Evolutionary conservation across 2,888 invertebrate genomes (phyloP).

Genomic region (Oscheius sp.): DNA sequence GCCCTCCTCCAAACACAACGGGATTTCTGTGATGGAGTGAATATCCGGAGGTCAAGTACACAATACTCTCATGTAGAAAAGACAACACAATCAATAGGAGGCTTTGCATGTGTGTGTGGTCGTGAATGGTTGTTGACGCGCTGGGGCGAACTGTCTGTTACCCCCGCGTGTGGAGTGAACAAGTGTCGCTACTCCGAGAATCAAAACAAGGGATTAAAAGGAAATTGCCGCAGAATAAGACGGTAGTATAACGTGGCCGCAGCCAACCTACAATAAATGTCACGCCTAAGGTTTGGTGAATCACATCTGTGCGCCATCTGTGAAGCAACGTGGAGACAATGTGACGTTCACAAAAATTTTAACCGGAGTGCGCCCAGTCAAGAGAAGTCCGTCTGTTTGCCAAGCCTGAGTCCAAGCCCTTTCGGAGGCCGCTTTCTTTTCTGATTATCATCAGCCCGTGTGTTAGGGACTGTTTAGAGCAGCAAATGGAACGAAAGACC

Average conservation of each 20-base stretch:
- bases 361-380: constrained; percentile 7
- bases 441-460: constrained; percentile 20
- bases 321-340: constrained; percentile 1
- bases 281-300: not conserved
- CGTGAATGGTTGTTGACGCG: constrained; percentile 34
- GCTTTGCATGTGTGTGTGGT: constrained; percentile 29
- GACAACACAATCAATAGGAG: constrained; percentile 24
- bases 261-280: not conserved
- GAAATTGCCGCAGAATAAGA: not conserved
- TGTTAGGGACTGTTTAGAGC: constrained; percentile 2
- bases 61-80: not conserved
- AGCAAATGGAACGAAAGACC: no score
- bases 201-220: constrained; percentile 1
- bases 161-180: constrained; percentile 6
- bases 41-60: not conserved
- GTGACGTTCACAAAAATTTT: constrained; percentile 19
- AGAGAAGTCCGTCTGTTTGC: constrained; percentile 25
- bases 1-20: constrained; percentile 14
- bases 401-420: constrained; percentile 5
- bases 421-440: constrained; percentile 22
- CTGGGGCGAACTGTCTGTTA: constrained; percentile 12
- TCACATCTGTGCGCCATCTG: constrained; percentile 33
- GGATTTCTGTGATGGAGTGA: not conserved
- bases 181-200: not conserved
- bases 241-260: not conserved